Evolutionary conservation across 2,797 vertebrate genomes (phyloP).

Genomic region (Acrocephalus scirpaceus): DNA sequence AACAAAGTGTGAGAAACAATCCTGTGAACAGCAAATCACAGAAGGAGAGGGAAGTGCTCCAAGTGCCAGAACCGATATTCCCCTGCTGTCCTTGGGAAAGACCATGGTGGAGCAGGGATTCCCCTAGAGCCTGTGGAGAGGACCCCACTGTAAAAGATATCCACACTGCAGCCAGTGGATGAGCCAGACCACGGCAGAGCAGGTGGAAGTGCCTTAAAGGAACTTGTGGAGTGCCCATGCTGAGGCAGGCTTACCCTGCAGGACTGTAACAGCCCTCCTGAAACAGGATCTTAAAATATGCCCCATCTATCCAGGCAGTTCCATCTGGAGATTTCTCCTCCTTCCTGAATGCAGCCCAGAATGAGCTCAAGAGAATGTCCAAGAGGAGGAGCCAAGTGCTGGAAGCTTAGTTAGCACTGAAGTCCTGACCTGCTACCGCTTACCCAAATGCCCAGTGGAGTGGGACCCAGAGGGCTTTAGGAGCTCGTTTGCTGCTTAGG

Average conservation of each 20-base stretch:
- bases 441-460: not conserved
- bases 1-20: not conserved
- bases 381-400: not conserved
- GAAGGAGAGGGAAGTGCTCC: not conserved
- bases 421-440: not conserved
- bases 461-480: not conserved
- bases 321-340: not conserved
- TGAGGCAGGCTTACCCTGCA: not conserved
- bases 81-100: not conserved
- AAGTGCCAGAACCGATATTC: not conserved
- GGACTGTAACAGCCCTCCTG: not conserved
- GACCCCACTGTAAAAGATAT: not conserved
- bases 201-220: not conserved
- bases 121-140: not conserved
- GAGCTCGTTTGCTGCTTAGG: not conserved
- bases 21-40: not conserved
- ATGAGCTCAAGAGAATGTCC: not conserved
- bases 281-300: not conserved
- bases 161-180: not conserved
- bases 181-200: not conserved
- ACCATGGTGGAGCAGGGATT: not conserved
- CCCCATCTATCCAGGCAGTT: not conserved
- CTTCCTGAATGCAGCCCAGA: not conserved
- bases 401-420: not conserved
- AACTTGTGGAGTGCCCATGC: not conserved